Percentiles rank a stretch among this genome's conserved stretches.
These are phyloP conservation scores for Lasiommata megera DNA, from an alignment of 2,888 invertebrate genomes.

Conservation along the genomic window DNA sequence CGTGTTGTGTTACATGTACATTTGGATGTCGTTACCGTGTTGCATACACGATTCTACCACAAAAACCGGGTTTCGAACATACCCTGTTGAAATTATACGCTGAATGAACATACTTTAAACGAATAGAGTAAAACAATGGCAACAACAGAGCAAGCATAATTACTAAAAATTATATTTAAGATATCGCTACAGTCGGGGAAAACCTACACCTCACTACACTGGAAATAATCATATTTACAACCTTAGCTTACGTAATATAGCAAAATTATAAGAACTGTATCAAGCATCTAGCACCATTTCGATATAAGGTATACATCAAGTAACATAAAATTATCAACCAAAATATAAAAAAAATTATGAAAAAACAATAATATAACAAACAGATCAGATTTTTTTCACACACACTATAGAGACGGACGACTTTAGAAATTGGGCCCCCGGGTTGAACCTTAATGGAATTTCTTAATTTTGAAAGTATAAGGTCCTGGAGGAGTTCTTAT, in stretches of 20 bases:
- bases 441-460: no score
- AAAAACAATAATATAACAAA: slow-evolving; percentile 61
- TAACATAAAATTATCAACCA: slow-evolving; percentile 76
- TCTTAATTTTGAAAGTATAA: no score
- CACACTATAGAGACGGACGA: slow-evolving; percentile 27
- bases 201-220: slow-evolving; percentile 34
- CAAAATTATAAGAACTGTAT: slow-evolving; percentile 61
- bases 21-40: no score
- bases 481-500: no score
- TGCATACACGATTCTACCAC: not conserved
- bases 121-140: slow-evolving; percentile 48
- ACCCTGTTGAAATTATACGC: slow-evolving; percentile 65
- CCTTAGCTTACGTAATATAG: slow-evolving; percentile 47
- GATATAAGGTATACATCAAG: slow-evolving; percentile 71
- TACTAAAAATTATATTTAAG: slow-evolving; percentile 40
- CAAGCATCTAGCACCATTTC: slow-evolving; percentile 79
- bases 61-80: slow-evolving; percentile 51
- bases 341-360: slow-evolving; percentile 46
- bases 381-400: slow-evolving; percentile 39
- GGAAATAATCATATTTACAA: slow-evolving; percentile 57
- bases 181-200: slow-evolving; percentile 26
- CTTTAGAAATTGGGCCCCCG: no score
- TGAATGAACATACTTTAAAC: slow-evolving; percentile 27
- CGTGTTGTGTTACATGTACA: no score
- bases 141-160: slow-evolving; percentile 56